Base-by-base conservation (phyloP, 2,113 vertebrate genomes). In the Furnarius figulus region DNA sequence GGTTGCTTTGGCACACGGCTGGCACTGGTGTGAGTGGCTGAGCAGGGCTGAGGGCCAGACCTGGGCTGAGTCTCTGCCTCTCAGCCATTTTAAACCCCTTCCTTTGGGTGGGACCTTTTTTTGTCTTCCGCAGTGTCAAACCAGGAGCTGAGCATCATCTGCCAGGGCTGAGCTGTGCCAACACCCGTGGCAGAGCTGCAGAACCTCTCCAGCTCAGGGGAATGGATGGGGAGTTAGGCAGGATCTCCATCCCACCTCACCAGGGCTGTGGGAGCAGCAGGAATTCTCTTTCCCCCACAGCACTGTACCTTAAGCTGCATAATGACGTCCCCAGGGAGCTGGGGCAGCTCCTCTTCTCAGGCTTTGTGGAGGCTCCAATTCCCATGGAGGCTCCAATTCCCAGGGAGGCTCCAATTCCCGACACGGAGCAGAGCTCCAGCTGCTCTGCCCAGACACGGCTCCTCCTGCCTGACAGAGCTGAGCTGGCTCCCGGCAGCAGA, bases 401-500 rank as follows among this genome's bases (percentile, higher is more conserved):
- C 1, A 1, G 0, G 49, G 53, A 68, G 46, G 46, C 31, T 78
- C 33, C 0, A 1, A 37, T 79, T 87, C 68, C 82, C 52, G 3
- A 0, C 16, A 2, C 0, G 5, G 58, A 44, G 58, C 71, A 5
- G 76, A 56, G 20, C 68, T 28, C 55, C 4, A 2, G 58, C 47
- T 5, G 56, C 62, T 55, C 33, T 6, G 42, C 14, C 42, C 74
- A 49, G 56, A 6, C 19, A 0, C 9, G 5, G 31, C 58, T 76
- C 71, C 76, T 35, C 9, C 28, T 14, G 80, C 75, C 77, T 31
- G 12, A 0, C 55, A 49, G 50, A 35, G 61, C 70, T 17, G 4
- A 13, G 52, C 30, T 8, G 56, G 47, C 42, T 90, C 40, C 8
- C 1, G 2, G 76, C 35, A n/a, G 53, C n/a, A 8, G 10, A 25